A percentile compares a stretch with the other conserved stretches of the same genome.
phyloP scores from a whole-genome alignment of 2,113 vertebrate species.

The Eurypyga helias region DNA sequence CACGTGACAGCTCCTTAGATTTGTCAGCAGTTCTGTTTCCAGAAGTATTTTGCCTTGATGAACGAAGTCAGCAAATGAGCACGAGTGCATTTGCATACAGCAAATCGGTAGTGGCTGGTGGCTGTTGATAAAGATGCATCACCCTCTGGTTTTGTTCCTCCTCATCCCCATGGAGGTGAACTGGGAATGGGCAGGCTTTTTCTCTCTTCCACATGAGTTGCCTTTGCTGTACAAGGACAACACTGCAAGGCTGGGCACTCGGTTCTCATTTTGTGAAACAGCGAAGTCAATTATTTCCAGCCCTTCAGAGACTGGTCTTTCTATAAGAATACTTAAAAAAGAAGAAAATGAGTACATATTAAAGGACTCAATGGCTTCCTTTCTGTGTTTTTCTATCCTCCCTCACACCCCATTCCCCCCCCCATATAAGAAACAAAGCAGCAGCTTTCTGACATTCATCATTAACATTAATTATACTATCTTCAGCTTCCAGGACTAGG shows the following conservation, averaged over 20 bases:
- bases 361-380: conserved; percentile 9
- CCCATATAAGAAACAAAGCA: conserved; percentile 27
- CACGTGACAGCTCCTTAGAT: neutral
- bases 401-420: neutral
- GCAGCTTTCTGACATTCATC: conserved; percentile 49
- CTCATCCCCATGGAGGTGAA: neutral
- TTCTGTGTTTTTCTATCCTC: neutral
- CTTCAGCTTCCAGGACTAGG: conserved; percentile 56
- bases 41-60: neutral
- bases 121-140: conserved; percentile 62
- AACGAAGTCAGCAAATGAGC: neutral
- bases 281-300: conserved; percentile 41
- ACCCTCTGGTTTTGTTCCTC: conserved; percentile 42
- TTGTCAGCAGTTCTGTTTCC: conserved; percentile 54
- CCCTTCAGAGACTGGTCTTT: neutral
- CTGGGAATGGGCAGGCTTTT: neutral
- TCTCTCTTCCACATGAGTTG: conserved; percentile 39
- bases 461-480: conserved; percentile 65
- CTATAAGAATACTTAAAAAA: conserved; percentile 15
- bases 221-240: neutral
- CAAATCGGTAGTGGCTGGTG: conserved; percentile 22
- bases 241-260: neutral
- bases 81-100: neutral
- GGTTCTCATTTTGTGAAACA: neutral
- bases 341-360: neutral